Evolutionary conservation across 1,140 invertebrate species (phyloP), one percentile per base, ranked within the genome.

Genomic region (Phthorimaea operculella): DNA sequence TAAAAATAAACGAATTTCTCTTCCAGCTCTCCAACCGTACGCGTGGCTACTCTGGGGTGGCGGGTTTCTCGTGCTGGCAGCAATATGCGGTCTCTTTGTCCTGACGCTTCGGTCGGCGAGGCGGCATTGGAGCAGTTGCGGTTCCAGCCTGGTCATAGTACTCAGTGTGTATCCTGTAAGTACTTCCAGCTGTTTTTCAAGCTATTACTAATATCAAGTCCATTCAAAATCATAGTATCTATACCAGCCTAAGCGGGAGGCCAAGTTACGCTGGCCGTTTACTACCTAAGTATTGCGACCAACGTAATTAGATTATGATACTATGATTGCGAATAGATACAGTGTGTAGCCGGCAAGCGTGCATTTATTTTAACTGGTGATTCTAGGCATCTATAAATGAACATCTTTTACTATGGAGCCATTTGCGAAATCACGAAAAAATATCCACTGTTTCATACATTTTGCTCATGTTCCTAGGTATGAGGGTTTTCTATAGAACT

Each of bases 101-200:
- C 74, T 89, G 56, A 88, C 88, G 2, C 34, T 90, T 9, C 74
- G 79, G 39, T 79, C 88, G 51, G 86, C 89, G 4, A 68, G 88
- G 57, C 84, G 68, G 57, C 79, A 87, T 54, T 86, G 86, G 57
- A 74, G 86, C n/a, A 77, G 86, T 5, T 64, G 79, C 36, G 76
- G 82, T 17, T 72, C 81, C 4, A 86, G 88, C 65, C 85, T 88
- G 0, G 86, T 86, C 4, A 86, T 89, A 45, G 86, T 90, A 6
- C 67, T 90, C 17, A 86, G 86, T 62, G 87, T 90, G 16, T 90
- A 90, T 76, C 89, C 89, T 66, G 89, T 90, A 77, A 87, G 83
- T 39, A 52, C 36, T 16, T 8, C 34, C 12, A 36, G 12, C 5
- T 1, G 5, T 18, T 1, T n/a, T 3, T 33, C 51, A 18, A 6